Base-by-base conservation (phyloP, 2,113 vertebrate genomes). In the Kobus ellipsiprymnus region DNA sequence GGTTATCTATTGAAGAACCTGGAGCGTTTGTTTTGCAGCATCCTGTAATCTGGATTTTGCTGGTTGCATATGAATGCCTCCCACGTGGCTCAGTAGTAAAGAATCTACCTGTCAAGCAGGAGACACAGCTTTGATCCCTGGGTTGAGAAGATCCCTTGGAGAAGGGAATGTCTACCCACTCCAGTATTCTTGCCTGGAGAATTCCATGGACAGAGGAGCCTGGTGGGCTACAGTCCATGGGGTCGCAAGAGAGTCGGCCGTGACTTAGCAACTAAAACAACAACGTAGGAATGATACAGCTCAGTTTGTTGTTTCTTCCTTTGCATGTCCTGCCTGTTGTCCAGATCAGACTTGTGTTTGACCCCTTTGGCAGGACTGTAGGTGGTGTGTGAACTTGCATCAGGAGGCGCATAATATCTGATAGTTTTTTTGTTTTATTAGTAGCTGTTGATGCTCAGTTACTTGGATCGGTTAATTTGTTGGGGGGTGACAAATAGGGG, bases 361-460 rank as follows among this genome's bases (percentile, higher is more conserved):
- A 57, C 81, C 54, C 81, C 33, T 90, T 82, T 62, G 57, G 36
- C 19, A 25, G 48, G 46, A 48, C 59, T 40, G 0, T 33, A 25
- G 19, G 1, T 64, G 36, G 33, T 64, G 14, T 74, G 17, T 82
- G 67, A 57, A 33, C 27, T 71, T 92, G 59, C 33, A 36, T 30
- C 17, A 48, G 52, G 40, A 95, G 46, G 40, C 10, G 0, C 7
- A 27, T 86, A 15, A 23, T 46, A 23, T 23, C 30, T 64, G 33
- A 10, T 59, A 33, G 3, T 62, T 3, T 85, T 46, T 54, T 33
- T 25, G 27, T 67, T 54, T 6, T 44, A 40, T 60, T 30, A 71
- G 29, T 86, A 86, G 14, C 52, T 81, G 11, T 91, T 93, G 52
- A 86, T 93, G 48, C 50, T 90, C n/a, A 85, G 0, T 52, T 52